Percentiles rank a stretch among this genome's conserved stretches.
These are phyloP conservation scores for Diuraphis noxia DNA, from an alignment of 1,140 invertebrate species.

Conservation along the genomic window DNA sequence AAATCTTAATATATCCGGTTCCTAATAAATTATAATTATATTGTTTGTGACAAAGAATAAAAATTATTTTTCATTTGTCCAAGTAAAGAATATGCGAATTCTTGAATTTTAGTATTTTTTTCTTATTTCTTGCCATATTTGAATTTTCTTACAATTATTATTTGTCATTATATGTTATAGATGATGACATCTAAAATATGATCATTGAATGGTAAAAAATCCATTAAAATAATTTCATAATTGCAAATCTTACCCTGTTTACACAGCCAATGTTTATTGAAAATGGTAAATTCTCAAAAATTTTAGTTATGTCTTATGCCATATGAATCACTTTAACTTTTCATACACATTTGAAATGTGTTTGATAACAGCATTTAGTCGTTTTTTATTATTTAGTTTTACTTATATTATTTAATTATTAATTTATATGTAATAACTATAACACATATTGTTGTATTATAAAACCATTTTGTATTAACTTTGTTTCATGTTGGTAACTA, in stretches of 20 bases:
- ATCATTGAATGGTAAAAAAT: not conserved
- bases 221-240: not conserved
- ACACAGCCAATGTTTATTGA: not conserved
- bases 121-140: not conserved
- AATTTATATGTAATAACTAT: constrained; percentile 2
- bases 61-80: not conserved
- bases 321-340: not conserved
- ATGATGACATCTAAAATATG: not conserved
- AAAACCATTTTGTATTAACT: not conserved
- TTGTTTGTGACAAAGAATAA: not conserved
- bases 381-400: not conserved
- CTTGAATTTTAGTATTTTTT: not conserved
- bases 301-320: not conserved
- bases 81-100: not conserved
- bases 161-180: not conserved
- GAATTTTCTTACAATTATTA: not conserved
- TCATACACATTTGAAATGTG: not conserved
- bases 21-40: not conserved
- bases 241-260: not conserved
- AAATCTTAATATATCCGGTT: not conserved
- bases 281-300: not conserved
- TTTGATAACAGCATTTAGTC: not conserved
- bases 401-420: not conserved
- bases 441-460: not conserved
- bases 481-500: not conserved